phyloP scores from a whole-genome alignment of 1,140 invertebrate genomes.

The Camponotus vicinus region DNA sequence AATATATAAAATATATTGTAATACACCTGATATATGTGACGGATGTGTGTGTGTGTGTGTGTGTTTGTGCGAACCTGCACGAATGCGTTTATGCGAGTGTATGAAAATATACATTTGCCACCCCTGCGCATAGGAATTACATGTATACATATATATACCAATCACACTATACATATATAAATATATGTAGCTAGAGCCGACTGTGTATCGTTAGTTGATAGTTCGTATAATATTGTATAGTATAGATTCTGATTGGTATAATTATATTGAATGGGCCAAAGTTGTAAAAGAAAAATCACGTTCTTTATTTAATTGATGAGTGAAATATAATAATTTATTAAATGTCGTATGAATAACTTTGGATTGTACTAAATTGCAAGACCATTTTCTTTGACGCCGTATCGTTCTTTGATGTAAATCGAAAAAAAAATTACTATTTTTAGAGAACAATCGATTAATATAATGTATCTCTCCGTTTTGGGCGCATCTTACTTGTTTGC shows the following conservation, averaged over 20 bases:
- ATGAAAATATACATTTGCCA: conserved; percentile 60
- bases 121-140: conserved; percentile 68
- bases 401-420: neutral
- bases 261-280: conserved; percentile 83
- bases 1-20: conserved; percentile 60
- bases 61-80: conserved; percentile 9
- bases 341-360: neutral
- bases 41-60: conserved; percentile 33
- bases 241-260: conserved; percentile 80
- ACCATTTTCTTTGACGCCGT: conserved; percentile 15
- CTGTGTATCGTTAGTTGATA: conserved; percentile 77
- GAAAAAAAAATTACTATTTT: neutral
- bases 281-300: conserved; percentile 56
- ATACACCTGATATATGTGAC: conserved; percentile 47
- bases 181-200: conserved; percentile 80
- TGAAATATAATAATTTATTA: conserved; percentile 59
- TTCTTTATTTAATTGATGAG: conserved; percentile 58
- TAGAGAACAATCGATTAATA: neutral
- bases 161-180: conserved; percentile 73
- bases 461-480: neutral
- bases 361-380: conserved; percentile 33
- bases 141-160: conserved; percentile 74
- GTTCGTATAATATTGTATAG: conserved; percentile 81
- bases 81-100: conserved; percentile 59
- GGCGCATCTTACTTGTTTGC: conserved; percentile 8